phyloP scores from a whole-genome alignment of 2,797 vertebrate genomes.

The Pseudotriccus pelzelni region DNA sequence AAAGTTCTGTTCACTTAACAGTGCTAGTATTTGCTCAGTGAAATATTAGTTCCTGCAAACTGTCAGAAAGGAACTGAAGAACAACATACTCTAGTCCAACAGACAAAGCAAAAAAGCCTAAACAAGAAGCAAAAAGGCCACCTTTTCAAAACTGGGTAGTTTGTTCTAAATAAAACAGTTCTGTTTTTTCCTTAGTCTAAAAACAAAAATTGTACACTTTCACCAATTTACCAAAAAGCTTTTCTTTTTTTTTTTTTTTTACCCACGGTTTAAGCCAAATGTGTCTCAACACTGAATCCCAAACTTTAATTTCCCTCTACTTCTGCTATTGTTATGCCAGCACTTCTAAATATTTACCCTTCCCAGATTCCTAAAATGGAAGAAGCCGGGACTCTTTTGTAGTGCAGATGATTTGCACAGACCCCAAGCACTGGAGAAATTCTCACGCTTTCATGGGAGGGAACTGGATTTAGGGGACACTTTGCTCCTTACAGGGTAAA shows the following conservation, averaged over 20 bases:
- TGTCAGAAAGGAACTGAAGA: neutral
- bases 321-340: constrained; percentile 80
- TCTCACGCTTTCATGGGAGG: constrained; percentile 70
- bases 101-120: neutral
- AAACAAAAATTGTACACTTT: neutral
- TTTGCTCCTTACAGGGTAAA: constrained; percentile 54
- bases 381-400: constrained; percentile 68
- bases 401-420: constrained; percentile 64
- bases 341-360: constrained; percentile 89
- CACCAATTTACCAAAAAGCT: neutral
- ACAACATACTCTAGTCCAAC: neutral
- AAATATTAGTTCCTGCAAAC: neutral
- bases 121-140: neutral
- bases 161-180: neutral
- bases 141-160: neutral
- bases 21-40: neutral
- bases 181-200: neutral
- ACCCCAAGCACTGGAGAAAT: constrained; percentile 56
- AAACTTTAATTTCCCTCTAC: constrained; percentile 78
- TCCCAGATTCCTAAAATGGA: constrained; percentile 82
- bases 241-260: neutral
- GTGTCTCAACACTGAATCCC: constrained; percentile 60
- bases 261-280: constrained; percentile 26
- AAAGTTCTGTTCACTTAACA: neutral
- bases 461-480: constrained; percentile 60